Conservation (phyloP, 2,888 invertebrate genomes). For the Chrysodeixis includens region DNA sequence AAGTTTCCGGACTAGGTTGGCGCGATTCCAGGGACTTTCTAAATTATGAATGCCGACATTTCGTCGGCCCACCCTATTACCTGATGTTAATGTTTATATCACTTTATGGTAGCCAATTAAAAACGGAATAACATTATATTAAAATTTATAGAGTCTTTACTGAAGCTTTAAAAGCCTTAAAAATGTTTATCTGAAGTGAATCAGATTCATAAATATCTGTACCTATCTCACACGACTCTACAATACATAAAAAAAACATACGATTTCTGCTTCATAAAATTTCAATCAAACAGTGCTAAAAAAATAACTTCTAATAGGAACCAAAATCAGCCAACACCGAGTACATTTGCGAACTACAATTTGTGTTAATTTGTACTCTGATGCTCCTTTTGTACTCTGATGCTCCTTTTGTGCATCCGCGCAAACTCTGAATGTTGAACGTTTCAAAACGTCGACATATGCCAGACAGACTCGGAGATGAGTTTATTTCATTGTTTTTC, state of each 20-base stretch:
- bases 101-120: conserved; percentile 30
- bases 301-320: neutral
- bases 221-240: too few species aligned
- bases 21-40: conserved; percentile 69
- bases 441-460: conserved; percentile 27
- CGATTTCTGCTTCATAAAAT: too few species aligned
- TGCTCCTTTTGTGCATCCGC: conserved; percentile 18
- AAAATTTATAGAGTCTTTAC: neutral
- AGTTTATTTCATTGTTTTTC: conserved; percentile 43
- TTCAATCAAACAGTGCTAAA: too few species aligned
- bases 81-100: conserved; percentile 32
- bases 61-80: conserved; percentile 42
- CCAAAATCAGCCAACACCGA: neutral
- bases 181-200: too few species aligned
- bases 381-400: conserved; percentile 14
- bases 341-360: neutral
- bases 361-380: conserved; percentile 2
- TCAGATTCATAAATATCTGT: too few species aligned
- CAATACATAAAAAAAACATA: too few species aligned
- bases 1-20: conserved; percentile 81
- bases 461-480: conserved; percentile 31
- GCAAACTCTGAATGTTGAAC: conserved; percentile 29
- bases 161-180: neutral
- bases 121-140: conserved; percentile 18
- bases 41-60: conserved; percentile 58